A percentile compares a stretch with the other conserved stretches of the same genome.
Evolutionary conservation across 2,113 vertebrate genomes (phyloP).

Genomic region (Misgurnus anguillicaudatus): DNA sequence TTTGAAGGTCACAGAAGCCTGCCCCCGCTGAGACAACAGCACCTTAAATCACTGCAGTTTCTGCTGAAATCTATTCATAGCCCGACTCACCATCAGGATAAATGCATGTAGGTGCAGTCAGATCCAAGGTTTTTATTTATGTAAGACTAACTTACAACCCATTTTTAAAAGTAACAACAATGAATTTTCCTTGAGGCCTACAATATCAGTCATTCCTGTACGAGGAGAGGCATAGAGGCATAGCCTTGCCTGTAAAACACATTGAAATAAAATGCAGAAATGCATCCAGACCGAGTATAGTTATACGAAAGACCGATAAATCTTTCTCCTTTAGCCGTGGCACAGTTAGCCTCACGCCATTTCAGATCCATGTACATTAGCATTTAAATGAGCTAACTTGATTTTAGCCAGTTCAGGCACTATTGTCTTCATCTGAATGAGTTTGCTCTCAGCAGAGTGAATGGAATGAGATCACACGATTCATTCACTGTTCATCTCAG

Average conservation of each 20-base stretch:
- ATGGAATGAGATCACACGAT: constrained; percentile 42
- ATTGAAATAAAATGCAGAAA: not conserved
- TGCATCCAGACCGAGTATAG: not conserved
- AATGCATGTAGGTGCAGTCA: constrained; percentile 6
- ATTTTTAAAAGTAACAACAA: not conserved
- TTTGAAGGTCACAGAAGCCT: constrained; percentile 38
- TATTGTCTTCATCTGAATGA: constrained; percentile 54
- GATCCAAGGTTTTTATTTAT: constrained; percentile 29
- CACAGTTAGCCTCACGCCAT: constrained; percentile 36
- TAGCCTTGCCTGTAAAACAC: not conserved
- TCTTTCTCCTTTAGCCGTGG: not conserved
- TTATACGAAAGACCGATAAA: not conserved
- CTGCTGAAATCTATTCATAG: constrained; percentile 34
- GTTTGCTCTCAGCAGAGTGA: constrained; percentile 43
- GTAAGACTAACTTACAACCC: constrained; percentile 20
- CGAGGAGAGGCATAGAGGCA: not conserved
- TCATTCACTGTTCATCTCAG: constrained; percentile 24
- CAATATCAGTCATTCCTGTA: not conserved
- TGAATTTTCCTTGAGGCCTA: not conserved
- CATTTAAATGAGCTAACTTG: constrained; percentile 60
- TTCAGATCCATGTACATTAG: constrained; percentile 57
- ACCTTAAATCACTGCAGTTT: constrained; percentile 38
- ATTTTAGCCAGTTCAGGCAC: constrained; percentile 47
- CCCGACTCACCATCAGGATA: constrained; percentile 17
- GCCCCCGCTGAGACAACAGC: constrained; percentile 37